These are phyloP conservation scores for Cassiopea andromeda DNA, from an alignment of 30 jellyfish, hydroid and myxozoan genomes.

Conservation along the genomic window DNA sequence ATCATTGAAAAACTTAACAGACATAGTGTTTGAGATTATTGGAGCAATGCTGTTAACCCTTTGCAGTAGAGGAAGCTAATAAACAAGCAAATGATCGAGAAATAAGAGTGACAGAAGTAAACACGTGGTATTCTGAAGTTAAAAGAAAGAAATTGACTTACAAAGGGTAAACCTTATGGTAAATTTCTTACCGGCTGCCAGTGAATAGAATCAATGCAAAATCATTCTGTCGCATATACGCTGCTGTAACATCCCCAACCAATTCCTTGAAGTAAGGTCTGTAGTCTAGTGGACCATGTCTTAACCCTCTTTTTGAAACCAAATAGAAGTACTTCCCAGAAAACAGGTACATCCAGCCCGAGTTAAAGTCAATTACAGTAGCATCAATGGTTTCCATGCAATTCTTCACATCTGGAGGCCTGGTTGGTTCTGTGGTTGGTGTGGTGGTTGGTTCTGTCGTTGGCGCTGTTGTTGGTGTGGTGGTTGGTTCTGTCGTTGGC, in stretches of 20 bases:
- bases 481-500: conserved; percentile 7
- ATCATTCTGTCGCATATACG: conserved; percentile 29
- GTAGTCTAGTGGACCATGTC: conserved; percentile 38
- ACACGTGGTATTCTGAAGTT: neutral
- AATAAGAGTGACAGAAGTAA: neutral
- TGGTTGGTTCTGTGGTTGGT: neutral
- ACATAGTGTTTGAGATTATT: too few species aligned
- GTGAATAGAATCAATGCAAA: conserved; percentile 30
- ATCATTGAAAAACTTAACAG: too few species aligned
- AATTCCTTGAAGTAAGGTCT: conserved; percentile 20
- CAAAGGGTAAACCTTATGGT: neutral
- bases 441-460: conserved; percentile 31
- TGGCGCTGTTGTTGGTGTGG: conserved; percentile 17
- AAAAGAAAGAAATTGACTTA: neutral
- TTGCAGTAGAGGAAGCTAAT: too few species aligned
- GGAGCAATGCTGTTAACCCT: too few species aligned
- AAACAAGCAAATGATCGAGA: too few species aligned
- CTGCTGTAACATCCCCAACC: conserved; percentile 45
- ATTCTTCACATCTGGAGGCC: conserved; percentile 6
- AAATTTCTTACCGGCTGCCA: conserved; percentile 35
- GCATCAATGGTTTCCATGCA: conserved; percentile 56
- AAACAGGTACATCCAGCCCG: conserved; percentile 56
- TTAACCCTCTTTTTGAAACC: conserved; percentile 31
- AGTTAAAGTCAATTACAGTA: conserved; percentile 6
- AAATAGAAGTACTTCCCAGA: conserved; percentile 46